phyloP scores from a whole-genome alignment of 2,888 invertebrate genomes.

The Chydorus sphaericus region DNA sequence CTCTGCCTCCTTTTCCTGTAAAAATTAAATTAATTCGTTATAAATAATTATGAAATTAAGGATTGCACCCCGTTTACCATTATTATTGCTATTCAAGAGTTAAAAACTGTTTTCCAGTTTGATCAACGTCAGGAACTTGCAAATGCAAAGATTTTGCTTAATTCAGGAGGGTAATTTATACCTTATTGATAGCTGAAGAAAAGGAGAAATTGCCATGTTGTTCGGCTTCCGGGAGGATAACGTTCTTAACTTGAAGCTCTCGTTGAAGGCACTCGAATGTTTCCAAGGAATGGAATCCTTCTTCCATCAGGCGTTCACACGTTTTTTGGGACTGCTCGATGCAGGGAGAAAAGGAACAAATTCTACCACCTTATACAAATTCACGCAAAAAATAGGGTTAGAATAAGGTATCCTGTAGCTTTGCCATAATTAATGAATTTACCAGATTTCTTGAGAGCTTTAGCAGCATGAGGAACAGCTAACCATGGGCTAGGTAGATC shows the following conservation, averaged over 20 bases:
- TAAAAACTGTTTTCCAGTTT: too few relatives aligned
- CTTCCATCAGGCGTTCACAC: slow-evolving; percentile 48
- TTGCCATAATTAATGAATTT: slow-evolving; percentile 23
- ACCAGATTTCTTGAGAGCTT: slow-evolving; percentile 56
- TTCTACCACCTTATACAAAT: slow-evolving; percentile 66
- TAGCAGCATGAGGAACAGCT: slow-evolving; percentile 62
- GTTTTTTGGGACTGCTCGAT: slow-evolving; percentile 96
- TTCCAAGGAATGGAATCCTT: slow-evolving; percentile 68
- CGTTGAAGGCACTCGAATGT: slow-evolving; percentile 78
- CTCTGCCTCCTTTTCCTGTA: slow-evolving; percentile 13
- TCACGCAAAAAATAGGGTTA: too few relatives aligned
- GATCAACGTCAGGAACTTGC: too few relatives aligned
- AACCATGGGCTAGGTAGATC: slow-evolving; percentile 93
- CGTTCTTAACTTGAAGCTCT: slow-evolving; percentile 44
- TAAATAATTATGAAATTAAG: neutral
- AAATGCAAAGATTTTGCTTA: too few relatives aligned
- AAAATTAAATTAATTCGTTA: neutral
- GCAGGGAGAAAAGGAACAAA: slow-evolving; percentile 97
- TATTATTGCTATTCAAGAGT: too few relatives aligned
- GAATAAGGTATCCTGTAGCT: neutral
- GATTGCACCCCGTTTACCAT: too few relatives aligned
- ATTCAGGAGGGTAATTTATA: too few relatives aligned
- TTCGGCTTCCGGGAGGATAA: slow-evolving; percentile 7
- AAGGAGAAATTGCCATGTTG: slow-evolving; percentile 15
- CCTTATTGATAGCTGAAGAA: slow-evolving; percentile 12